phyloP scores from a whole-genome alignment of 1,140 invertebrate genomes.

The Orchesella cincta region DNA sequence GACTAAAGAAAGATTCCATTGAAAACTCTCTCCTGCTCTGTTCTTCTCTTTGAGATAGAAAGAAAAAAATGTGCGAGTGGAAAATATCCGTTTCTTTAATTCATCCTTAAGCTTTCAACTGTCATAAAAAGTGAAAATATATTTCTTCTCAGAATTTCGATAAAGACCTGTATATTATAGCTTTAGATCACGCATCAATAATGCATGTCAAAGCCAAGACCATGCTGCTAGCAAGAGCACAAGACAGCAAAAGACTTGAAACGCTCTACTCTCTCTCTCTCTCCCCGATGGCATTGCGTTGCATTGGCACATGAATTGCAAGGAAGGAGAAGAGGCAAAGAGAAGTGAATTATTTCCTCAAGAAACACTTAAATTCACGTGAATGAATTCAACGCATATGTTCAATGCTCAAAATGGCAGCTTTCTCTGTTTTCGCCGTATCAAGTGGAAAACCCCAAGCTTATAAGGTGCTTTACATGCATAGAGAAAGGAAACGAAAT shows the following conservation, averaged over 20 bases:
- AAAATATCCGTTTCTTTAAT: not conserved
- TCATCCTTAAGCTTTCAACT: not conserved
- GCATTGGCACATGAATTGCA: not conserved
- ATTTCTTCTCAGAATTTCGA: not conserved
- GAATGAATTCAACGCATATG: not conserved
- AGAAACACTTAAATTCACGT: constrained; percentile 9
- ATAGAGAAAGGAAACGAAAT: not conserved
- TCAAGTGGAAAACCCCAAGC: not conserved
- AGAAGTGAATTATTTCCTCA: constrained; percentile 8
- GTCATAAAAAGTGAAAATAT: not conserved
- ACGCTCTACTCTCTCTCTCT: not conserved
- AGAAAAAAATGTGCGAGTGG: not conserved
- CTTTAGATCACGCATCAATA: not conserved
- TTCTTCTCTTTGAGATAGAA: too few species aligned
- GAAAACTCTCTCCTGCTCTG: too few species aligned
- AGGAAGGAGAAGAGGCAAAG: too few species aligned
- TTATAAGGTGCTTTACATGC: not conserved
- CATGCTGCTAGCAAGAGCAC: not conserved
- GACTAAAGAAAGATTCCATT: not conserved
- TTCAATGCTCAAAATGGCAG: not conserved
- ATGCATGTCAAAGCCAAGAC: constrained; percentile 8
- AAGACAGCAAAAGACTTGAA: not conserved
- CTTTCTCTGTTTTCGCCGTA: too few species aligned
- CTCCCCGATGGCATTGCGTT: not conserved
- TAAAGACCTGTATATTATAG: not conserved